Base-by-base conservation (phyloP, 2,797 vertebrate species). In the Novumbra hubbsi region DNA sequence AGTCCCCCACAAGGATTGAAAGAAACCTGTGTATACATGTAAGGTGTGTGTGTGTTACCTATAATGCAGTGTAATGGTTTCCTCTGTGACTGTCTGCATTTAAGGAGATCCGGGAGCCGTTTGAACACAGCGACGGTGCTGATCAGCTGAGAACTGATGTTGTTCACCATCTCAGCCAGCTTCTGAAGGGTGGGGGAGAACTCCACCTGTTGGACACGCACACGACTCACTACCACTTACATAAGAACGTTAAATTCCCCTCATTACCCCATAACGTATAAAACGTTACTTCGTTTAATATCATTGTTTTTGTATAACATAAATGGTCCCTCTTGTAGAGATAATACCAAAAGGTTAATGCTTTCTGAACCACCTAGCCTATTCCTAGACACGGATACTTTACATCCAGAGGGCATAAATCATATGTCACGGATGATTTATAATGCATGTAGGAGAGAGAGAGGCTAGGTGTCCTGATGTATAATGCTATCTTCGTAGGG, bases 141-240 rank as follows among this genome's bases (percentile, higher is more conserved):
- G 83, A 96, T 92, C 73, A 98, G 91, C 74, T 95, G 94, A 72
- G 72, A 84, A 77, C 91, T 77, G 38, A 96, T 90, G 75, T 86
- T 87, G 80, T 93, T 95, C 77, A 96, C 93, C 45, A 93, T 86
- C 78, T 88, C 85, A 1, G 92, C 86, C 55, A 97, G 90, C 34
- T 93, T 94, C 70, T 78, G 82, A 0, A 94, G 90, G 0, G 91
- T 87, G 0, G 96, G 96, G 5, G 94, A 96, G 85, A 96, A 96
- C 69, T 94, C 94, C 63, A 96, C 91, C 96, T 98, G 82, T 78
- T 57, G 70, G 76, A 34, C 50, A 50, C 27, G 30, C 66, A 15
- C 52, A 62, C 34, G 24, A 57, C 57, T 63, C 69, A 78, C 68
- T 74, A 74, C 45, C 28, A 69, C 62, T 74, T 74, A 64, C 69